Percentiles rank a stretch among this genome's conserved stretches.
phyloP scores from a whole-genome alignment of 2,797 vertebrate genomes.

The Takifugu rubripes region DNA sequence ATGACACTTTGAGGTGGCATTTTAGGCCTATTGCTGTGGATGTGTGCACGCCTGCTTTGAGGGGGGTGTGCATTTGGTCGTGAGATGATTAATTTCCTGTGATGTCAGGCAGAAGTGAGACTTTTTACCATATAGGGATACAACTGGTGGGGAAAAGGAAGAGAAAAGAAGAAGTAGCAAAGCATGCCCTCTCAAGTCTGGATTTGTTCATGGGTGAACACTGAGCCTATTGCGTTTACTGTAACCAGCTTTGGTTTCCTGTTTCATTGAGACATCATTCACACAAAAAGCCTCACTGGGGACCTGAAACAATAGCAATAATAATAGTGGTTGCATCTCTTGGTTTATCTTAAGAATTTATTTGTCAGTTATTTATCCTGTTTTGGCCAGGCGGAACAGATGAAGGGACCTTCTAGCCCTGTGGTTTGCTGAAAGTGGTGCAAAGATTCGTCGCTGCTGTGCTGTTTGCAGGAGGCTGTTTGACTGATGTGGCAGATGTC shows the following conservation, averaged over 20 bases:
- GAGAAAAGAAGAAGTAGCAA: constrained; percentile 61
- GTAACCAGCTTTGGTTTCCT: neutral
- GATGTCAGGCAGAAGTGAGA: constrained; percentile 36
- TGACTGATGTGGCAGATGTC: constrained; percentile 18
- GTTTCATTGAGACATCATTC: no score
- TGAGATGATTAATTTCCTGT: constrained; percentile 61
- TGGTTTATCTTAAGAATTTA: no score
- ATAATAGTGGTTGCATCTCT: no score
- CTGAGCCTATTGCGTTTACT: constrained; percentile 1
- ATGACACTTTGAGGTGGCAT: constrained; percentile 9
- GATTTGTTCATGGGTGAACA: constrained; percentile 49
- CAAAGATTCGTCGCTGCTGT: constrained; percentile 18
- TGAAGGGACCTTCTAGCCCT: neutral
- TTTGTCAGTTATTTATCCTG: no score
- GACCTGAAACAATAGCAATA: no score
- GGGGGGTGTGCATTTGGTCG: constrained; percentile 6
- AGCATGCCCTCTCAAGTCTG: constrained; percentile 56
- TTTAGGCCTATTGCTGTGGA: constrained; percentile 4
- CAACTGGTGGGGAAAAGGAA: constrained; percentile 34
- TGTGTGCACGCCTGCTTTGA: no score
- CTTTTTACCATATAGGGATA: constrained; percentile 73
- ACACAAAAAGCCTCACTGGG: no score
- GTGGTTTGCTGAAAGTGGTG: neutral
- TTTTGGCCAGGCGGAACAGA: no score
- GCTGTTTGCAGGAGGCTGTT: constrained; percentile 30